phyloP scores from a whole-genome alignment of 2,113 vertebrate species.

The Myiozetetes cayanensis region DNA sequence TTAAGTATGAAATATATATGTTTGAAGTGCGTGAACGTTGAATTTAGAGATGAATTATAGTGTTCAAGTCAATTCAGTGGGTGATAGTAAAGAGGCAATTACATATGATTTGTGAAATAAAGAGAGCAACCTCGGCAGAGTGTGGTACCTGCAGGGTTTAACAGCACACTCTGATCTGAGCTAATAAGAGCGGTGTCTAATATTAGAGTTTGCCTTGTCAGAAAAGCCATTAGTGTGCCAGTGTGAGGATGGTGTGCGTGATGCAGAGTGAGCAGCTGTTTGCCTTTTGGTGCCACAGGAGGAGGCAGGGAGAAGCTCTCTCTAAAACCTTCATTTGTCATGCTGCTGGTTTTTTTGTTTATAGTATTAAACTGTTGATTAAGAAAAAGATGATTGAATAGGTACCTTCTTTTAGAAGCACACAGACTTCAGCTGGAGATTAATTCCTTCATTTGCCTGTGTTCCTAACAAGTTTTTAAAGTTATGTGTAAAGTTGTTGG shows the following conservation, averaged over 20 bases:
- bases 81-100: slow-evolving; percentile 49
- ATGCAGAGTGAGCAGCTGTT: neutral
- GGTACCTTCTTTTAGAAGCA: neutral
- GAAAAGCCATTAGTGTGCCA: neutral
- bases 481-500: neutral
- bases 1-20: neutral
- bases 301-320: neutral
- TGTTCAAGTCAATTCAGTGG: neutral
- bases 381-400: neutral
- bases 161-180: slow-evolving; percentile 24
- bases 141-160: slow-evolving; percentile 22
- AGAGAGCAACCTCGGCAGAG: neutral
- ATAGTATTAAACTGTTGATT: neutral
- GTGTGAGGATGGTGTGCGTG: neutral
- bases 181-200: slow-evolving; percentile 19
- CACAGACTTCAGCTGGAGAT: neutral
- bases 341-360: neutral
- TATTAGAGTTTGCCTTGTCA: neutral
- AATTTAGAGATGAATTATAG: neutral
- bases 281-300: neutral
- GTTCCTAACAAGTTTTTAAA: neutral
- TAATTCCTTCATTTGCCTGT: neutral
- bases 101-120: slow-evolving; percentile 45
- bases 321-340: neutral
- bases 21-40: neutral